Evolutionary conservation across 2,113 vertebrate genomes (phyloP).

Genomic region (Camelus bactrianus): DNA sequence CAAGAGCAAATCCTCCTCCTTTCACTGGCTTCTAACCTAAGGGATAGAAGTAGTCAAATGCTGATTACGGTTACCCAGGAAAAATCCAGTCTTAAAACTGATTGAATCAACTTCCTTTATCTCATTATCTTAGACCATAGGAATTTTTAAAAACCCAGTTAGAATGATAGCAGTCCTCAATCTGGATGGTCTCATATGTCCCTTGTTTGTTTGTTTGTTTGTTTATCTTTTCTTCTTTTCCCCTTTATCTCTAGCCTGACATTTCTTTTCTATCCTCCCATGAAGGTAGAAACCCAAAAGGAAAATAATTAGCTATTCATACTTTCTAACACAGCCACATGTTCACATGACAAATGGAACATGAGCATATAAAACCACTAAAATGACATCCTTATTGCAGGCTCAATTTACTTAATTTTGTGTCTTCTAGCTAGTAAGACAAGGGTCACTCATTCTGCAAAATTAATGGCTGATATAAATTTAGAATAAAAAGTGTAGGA

Average conservation of each 20-base stretch:
- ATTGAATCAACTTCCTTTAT: slow-evolving; percentile 73
- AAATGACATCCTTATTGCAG: slow-evolving; percentile 65
- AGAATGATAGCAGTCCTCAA: slow-evolving; percentile 41
- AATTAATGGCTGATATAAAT: slow-evolving; percentile 64
- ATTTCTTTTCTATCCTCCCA: not conserved
- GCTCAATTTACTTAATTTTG: slow-evolving; percentile 69
- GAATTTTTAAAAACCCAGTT: slow-evolving; percentile 59
- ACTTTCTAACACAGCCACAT: not conserved
- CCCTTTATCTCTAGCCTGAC: not conserved
- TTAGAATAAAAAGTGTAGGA: slow-evolving; percentile 64
- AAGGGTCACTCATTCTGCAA: slow-evolving; percentile 60
- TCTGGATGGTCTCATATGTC: slow-evolving; percentile 26
- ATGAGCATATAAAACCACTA: not conserved
- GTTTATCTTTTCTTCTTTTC: not conserved
- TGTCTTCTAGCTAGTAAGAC: slow-evolving; percentile 69
- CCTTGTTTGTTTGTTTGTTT: not conserved
- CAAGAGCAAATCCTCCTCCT: slow-evolving; percentile 71
- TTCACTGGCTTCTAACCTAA: slow-evolving; percentile 58
- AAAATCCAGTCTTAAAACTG: slow-evolving; percentile 73
- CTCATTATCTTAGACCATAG: slow-evolving; percentile 71
- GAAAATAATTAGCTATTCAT: not conserved
- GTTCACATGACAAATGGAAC: slow-evolving; percentile 41
- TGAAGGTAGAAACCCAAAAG: slow-evolving; percentile 48
- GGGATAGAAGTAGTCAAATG: slow-evolving; percentile 60
- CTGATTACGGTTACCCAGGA: slow-evolving; percentile 62